These are phyloP conservation scores for Schizopygopsis pylzovi DNA, from an alignment of 2,797 vertebrate genomes.

Conservation along the genomic window DNA sequence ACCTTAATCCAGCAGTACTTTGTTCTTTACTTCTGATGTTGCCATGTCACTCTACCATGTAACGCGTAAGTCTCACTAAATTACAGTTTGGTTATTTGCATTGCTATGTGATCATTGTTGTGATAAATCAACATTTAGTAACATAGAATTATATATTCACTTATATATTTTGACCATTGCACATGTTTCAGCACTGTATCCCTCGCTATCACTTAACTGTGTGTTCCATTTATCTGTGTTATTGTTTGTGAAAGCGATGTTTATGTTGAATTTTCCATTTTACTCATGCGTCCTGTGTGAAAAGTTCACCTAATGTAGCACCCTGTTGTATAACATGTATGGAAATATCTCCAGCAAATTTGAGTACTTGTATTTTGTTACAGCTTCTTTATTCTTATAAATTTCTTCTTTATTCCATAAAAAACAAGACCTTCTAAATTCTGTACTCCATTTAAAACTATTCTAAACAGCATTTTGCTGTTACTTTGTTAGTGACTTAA, in stretches of 20 bases:
- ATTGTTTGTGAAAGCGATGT: not conserved
- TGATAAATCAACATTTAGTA: constrained; percentile 23
- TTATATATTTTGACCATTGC: not conserved
- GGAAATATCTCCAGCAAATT: constrained; percentile 23
- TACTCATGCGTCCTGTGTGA: constrained; percentile 9
- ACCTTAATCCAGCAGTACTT: constrained; percentile 3
- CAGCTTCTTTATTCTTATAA: not conserved
- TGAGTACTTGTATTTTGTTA: not conserved
- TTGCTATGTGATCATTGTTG: not conserved
- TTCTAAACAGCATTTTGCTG: not conserved
- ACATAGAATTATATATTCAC: not conserved
- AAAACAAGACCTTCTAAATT: not conserved
- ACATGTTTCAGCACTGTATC: constrained; percentile 7
- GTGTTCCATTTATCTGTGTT: constrained; percentile 5
- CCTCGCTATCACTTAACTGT: not conserved
- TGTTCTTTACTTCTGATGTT: constrained; percentile 2
- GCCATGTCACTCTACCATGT: not conserved
- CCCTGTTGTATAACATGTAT: constrained; percentile 37
- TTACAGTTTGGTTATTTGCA: not conserved
- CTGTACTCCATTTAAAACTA: not conserved
- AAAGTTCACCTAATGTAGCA: constrained; percentile 21
- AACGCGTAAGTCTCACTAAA: not conserved
- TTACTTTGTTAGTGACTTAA: not conserved
- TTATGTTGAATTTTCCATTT: constrained; percentile 19
- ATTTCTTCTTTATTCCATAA: not conserved